Base-by-base conservation (phyloP, 2,113 vertebrate species). In the Symphodus melops region DNA sequence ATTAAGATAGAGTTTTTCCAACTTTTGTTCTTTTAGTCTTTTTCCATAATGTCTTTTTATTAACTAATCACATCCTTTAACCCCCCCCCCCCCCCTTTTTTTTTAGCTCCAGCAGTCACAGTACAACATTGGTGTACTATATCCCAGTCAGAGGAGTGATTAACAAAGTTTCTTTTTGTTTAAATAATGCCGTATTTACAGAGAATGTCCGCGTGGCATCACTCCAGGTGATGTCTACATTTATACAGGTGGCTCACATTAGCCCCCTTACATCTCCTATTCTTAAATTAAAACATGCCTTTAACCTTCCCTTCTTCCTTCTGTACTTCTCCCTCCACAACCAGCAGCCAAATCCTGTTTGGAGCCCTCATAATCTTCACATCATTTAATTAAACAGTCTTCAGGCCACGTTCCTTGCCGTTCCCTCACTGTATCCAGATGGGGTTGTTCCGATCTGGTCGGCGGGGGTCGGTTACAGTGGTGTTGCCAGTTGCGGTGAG, bases 341-440 rank as follows among this genome's bases (percentile, higher is more conserved):
- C 44, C 56, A 69, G 75, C 75, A 69, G 76, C 86, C 86, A 89
- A 87, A 87, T 77, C 88, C 75, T 60, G 83, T 77, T 86, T 79
- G 59, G 67, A 79, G 69, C 74, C 49, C 21, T 54, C 20, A 3
- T 56, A 55, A 56, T 39, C 14, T 77, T 78, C 73, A 64, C 58
- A 56, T 79, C 74, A 52, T 39, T 23, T 55, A 46, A 52, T 82
- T 57, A 66, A 67, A 49, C 49, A 17, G 66, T 74, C 72, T 72
- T 62, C 28, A 58, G 53, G 41, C 67, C 33, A 13, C 36, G 4
- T 8, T 0, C 17, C 33, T 4, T 1, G 10, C 21, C 62, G n/a
- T 14, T 51, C 59, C 77, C 86, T 97, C 94, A 99, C 92, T 99
- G 97, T 84, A 99, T 99, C 97, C 98, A 99, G 91, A 99, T 97